Evolutionary conservation across 1,140 invertebrate species (phyloP).

Genomic region (Cherax quadricarinatus): DNA sequence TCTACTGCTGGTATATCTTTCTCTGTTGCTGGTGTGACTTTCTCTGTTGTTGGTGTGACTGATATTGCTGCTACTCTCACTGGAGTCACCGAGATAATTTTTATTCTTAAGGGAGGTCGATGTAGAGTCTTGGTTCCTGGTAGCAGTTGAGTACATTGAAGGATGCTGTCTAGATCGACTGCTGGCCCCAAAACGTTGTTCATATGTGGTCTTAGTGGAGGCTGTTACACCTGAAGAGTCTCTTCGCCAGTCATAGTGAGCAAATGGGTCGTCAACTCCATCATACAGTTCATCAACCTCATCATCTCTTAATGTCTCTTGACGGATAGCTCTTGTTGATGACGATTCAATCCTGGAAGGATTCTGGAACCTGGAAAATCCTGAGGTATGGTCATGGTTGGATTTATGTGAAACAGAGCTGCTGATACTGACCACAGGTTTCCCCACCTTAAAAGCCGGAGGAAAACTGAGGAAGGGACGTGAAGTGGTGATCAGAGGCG

Average conservation of each 20-base stretch:
- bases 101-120: constrained; percentile 20
- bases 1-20: constrained; percentile 17
- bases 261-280: constrained; percentile 64
- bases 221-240: constrained; percentile 66
- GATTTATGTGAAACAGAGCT: not conserved
- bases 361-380: not conserved
- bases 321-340: constrained; percentile 15
- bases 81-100: not conserved
- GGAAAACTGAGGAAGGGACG: constrained; percentile 11
- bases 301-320: constrained; percentile 18
- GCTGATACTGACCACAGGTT: constrained; percentile 53
- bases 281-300: constrained; percentile 45
- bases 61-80: not conserved
- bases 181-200: constrained; percentile 39
- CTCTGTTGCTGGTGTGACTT: not conserved
- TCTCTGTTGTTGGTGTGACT: not conserved
- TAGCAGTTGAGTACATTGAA: not conserved
- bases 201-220: constrained; percentile 66
- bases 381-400: not conserved
- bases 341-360: not conserved
- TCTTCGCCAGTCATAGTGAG: constrained; percentile 71
- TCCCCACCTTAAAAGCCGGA: constrained; percentile 44
- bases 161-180: not conserved
- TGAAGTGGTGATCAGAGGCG: constrained; percentile 38
- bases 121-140: constrained; percentile 34